A percentile compares a stretch with the other conserved stretches of the same genome.
Conservation (phyloP, 2,113 vertebrate genomes). For the Orycteropus afer region DNA sequence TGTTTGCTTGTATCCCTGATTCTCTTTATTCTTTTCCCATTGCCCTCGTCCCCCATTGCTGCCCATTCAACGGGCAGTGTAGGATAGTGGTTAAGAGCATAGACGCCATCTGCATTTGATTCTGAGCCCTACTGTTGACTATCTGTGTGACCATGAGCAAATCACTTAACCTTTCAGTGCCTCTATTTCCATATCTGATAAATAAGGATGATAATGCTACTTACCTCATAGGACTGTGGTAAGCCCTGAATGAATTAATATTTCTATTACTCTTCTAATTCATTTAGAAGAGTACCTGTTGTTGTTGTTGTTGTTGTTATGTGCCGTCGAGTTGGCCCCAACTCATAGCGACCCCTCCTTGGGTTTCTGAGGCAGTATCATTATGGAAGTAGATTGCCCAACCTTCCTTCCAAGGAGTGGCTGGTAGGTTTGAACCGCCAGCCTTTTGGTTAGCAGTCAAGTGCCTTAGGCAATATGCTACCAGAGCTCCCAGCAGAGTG, state of each 20-base stretch:
- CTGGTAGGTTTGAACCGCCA: too few species aligned
- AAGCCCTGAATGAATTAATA: background rate
- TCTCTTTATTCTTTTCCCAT: conserved; percentile 1
- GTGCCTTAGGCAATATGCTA: too few species aligned
- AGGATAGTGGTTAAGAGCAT: background rate
- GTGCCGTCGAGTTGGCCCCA: background rate
- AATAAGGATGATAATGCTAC: background rate
- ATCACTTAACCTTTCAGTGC: background rate
- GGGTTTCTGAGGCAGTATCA: too few species aligned
- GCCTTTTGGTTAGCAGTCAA: too few species aligned
- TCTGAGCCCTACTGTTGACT: background rate
- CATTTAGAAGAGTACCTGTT: background rate
- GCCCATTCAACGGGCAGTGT: background rate
- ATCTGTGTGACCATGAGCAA: background rate
- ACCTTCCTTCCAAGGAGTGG: too few species aligned
- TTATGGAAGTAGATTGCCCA: too few species aligned
- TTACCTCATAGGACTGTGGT: background rate
- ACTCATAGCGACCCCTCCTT: background rate
- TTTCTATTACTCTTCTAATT: too few species aligned
- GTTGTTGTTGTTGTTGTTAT: background rate
- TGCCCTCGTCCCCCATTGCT: background rate
- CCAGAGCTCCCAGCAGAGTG: too few species aligned
- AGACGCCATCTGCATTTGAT: background rate
- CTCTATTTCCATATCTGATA: background rate
- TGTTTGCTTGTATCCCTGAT: background rate